Evolutionary conservation across 2,797 vertebrate species (phyloP).

Genomic region (Enteromius treurensis): DNA sequence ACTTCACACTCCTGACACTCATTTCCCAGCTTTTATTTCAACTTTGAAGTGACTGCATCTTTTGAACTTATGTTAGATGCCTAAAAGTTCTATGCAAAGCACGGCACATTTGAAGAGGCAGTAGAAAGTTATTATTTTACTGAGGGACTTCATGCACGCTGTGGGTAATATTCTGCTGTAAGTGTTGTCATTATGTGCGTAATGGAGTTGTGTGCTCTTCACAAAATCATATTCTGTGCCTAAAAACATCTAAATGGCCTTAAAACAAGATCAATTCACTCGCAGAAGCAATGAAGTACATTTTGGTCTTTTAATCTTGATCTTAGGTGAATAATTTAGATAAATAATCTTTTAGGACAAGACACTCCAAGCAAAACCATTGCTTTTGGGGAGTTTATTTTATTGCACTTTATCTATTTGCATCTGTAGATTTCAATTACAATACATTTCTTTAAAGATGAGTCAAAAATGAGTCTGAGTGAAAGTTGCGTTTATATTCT

Average conservation of each 20-base stretch:
- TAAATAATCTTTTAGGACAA: background rate
- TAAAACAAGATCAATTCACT: background rate
- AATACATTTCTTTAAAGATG: background rate
- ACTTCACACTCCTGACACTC: constrained; percentile 56
- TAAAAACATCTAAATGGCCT: background rate
- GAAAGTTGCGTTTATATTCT: too few species aligned
- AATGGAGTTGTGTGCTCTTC: background rate
- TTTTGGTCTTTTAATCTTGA: background rate
- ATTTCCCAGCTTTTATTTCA: constrained; percentile 65
- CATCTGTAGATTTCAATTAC: background rate
- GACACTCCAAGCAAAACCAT: background rate
- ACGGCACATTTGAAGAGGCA: constrained; percentile 29
- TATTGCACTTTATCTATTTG: background rate
- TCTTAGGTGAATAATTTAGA: background rate
- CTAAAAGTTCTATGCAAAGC: constrained; percentile 51
- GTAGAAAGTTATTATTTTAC: constrained; percentile 6
- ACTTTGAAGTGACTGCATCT: constrained; percentile 66
- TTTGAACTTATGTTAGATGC: constrained; percentile 65
- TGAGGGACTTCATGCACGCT: background rate
- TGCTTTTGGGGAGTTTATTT: background rate
- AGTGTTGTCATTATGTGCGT: background rate
- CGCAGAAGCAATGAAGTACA: background rate
- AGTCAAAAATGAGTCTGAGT: too few species aligned
- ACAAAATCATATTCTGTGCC: background rate
- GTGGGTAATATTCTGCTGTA: background rate